phyloP scores from a whole-genome alignment of 2,113 vertebrate genomes.

The Cromileptes altivelis region DNA sequence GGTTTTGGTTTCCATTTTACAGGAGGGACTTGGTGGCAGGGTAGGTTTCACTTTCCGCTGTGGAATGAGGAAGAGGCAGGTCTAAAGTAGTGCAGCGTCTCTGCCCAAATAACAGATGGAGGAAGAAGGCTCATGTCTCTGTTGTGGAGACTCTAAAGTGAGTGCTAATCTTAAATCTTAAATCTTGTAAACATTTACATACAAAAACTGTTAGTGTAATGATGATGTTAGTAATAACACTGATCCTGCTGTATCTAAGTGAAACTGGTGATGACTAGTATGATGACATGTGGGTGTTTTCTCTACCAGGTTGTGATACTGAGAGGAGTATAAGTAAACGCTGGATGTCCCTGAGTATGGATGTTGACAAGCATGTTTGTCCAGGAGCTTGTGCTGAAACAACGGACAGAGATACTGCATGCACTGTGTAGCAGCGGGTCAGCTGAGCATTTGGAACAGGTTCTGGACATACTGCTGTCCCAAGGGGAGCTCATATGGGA shows the following conservation, averaged over 20 bases:
- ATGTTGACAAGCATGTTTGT: conserved; percentile 71
- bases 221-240: background rate
- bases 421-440: conserved; percentile 83
- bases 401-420: conserved; percentile 83
- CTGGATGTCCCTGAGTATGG: conserved; percentile 20
- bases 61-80: conserved; percentile 65
- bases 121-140: background rate
- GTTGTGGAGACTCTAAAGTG: background rate
- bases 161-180: conserved; percentile 12
- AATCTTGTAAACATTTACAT: background rate
- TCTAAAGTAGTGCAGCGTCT: fast-evolving
- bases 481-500: conserved; percentile 86
- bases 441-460: conserved; percentile 84
- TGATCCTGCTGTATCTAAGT: background rate
- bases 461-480: conserved; percentile 87
- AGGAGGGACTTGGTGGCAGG: conserved; percentile 4
- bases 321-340: background rate
- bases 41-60: conserved; percentile 43
- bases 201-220: background rate
- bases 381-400: conserved; percentile 81
- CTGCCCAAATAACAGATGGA: conserved; percentile 4
- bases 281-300: background rate
- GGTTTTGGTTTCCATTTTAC: background rate
- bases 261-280: background rate
- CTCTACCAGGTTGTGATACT: conserved; percentile 2